Evolutionary conservation across 2,797 vertebrate genomes (phyloP).

Genomic region (Tiaroga cobitis): DNA sequence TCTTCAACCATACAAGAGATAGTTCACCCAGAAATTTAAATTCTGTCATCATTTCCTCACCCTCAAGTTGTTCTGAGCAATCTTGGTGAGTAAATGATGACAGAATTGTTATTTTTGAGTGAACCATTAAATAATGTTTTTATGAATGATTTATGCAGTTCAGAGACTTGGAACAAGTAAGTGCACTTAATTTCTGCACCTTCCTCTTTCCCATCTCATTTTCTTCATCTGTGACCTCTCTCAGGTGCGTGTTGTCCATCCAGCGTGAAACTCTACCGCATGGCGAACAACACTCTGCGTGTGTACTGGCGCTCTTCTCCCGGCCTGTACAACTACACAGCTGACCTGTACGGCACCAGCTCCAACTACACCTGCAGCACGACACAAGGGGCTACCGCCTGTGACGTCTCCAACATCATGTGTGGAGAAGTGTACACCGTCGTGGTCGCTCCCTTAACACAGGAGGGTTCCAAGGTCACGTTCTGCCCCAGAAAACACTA

Average conservation of each 20-base stretch:
- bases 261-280: constrained; percentile 84
- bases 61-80: not conserved
- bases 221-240: not conserved
- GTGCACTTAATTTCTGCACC: not conserved
- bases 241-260: constrained; percentile 92
- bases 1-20: not conserved
- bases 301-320: constrained; percentile 83
- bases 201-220: not conserved
- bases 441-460: constrained; percentile 80
- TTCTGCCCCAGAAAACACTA: constrained; percentile 89
- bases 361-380: constrained; percentile 87
- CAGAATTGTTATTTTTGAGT: not conserved
- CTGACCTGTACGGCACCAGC: constrained; percentile 82
- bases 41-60: not conserved
- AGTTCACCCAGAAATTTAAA: not conserved
- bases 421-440: constrained; percentile 90
- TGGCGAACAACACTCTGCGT: constrained; percentile 79
- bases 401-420: constrained; percentile 80
- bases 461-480: constrained; percentile 73
- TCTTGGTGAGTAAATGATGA: not conserved
- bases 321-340: constrained; percentile 74
- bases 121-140: not conserved
- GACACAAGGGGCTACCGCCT: constrained; percentile 74
- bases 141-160: not conserved
- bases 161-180: not conserved